Evolutionary conservation across 1,140 invertebrate species (phyloP).

Genomic region (Mamestra configurata): DNA sequence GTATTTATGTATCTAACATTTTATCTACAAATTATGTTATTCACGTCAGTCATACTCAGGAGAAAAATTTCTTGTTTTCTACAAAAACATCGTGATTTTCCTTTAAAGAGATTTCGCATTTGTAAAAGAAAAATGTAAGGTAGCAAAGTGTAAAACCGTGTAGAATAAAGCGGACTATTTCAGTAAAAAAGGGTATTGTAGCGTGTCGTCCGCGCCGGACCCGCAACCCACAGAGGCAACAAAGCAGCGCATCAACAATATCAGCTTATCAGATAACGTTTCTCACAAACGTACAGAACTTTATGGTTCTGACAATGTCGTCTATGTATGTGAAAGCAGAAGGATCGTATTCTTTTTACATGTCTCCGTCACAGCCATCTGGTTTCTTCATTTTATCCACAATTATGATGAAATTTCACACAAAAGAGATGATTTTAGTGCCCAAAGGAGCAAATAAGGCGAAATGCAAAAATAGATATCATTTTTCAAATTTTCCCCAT

Average conservation of each 20-base stretch:
- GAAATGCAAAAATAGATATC: background rate
- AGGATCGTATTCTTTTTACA: background rate
- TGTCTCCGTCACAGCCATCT: background rate
- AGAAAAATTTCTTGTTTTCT: background rate
- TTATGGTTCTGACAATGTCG: background rate
- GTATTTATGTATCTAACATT: background rate
- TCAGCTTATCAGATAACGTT: slow-evolving; percentile 32
- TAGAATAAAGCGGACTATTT: slow-evolving; percentile 4
- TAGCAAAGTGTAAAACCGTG: slow-evolving; percentile 40
- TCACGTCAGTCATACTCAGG: background rate
- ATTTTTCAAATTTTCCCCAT: background rate
- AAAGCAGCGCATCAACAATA: slow-evolving; percentile 38
- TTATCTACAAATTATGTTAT: background rate
- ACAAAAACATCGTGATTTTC: background rate
- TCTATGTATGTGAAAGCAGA: background rate
- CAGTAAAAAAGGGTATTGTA: slow-evolving; percentile 28
- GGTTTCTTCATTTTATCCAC: background rate
- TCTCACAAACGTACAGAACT: slow-evolving; percentile 10
- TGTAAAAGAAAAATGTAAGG: slow-evolving; percentile 19
- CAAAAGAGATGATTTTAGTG: background rate
- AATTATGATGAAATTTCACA: slow-evolving; percentile 7
- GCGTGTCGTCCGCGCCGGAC: slow-evolving; percentile 14
- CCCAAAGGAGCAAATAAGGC: background rate
- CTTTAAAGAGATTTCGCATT: slow-evolving; percentile 10
- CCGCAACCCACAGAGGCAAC: background rate